Evolutionary conservation across 2,888 invertebrate species (phyloP), one percentile per base, ranked within the genome.

Genomic region (Clivina fossor): DNA sequence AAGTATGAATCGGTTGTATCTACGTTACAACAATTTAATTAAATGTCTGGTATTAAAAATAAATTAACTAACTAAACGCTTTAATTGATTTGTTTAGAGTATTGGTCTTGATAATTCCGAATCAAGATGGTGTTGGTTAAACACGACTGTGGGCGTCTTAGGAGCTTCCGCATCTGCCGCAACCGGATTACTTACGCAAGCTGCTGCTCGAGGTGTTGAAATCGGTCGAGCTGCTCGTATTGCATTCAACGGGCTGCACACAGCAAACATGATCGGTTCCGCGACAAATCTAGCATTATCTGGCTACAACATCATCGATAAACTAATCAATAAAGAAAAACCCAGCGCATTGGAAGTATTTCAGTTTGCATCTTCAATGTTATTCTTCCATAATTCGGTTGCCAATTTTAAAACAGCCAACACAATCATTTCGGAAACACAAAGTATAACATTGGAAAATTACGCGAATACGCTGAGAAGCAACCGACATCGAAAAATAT

Each of bases 401-500:
- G 20, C 16, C 11, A 20, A 30, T 16, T 55, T 55, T 22, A 24
- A 40, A 47, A 55, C 55, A 22, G 55, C 55, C 2, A 47, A 19
- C 3, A 55, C 35, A 8, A 33, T 58, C 26, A 43, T 53, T 4
- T 48, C 54, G n/a, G 37, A 56, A 41, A 58, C 58, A 1, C 58
- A 58, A 26, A 24, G 20, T 28, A 18, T 38, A 16, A 50, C 47
- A n/a, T 11, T 58, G 13, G 16, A 20, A 11, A 32, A 47, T 24
- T 58, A 56, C 26, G 56, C 51, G 24, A 19, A 33, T 24, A 18
- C 30, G 1, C 53, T 58, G 13, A 16, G 51, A 2, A 58, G 56
- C 26, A 58, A 58, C 19, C 30, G 51, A 32, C 55, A 56, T 15
- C n/a, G 47, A 58, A 78, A 74, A 75, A 76, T 78, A 61, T 78